Base-by-base conservation (phyloP, 2,888 invertebrate species). In the Cecidostiba fungosa region DNA sequence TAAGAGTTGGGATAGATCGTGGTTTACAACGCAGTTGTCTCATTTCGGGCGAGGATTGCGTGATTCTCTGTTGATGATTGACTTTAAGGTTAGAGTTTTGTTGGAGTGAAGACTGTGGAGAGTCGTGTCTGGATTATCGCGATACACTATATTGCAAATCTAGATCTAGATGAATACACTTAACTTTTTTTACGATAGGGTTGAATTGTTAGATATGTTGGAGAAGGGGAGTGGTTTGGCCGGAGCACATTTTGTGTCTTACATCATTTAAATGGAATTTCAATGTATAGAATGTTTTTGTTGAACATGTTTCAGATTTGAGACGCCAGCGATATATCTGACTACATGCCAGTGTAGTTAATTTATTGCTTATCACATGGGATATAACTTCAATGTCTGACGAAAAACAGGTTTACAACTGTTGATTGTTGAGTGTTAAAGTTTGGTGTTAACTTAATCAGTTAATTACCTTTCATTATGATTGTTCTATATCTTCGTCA, bases 371-470 rank as follows among this genome's bases (percentile, higher is more conserved):
- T 70, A 14, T 50, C 80, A 73, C 69, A 85, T 85, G 87, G 85
- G 69, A 85, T 76, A 78, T 70, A 85, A 88, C 87, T 87, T 87
- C 90, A 89, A 91, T 91, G 91, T 91, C 90, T 89, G 89, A 90
- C 88, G 89, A 91, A 78, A 91, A 91, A 85, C 90, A 91, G 91
- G 91, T 91, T 90, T 32, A 73, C 12, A 82, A 62, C 43, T 73
- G 54, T 73, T 83, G 8, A 73, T 72, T 82, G 23, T 72, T 84
- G 1, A 66, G 19, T 79, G 29, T 76, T 86, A 36, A 74, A 74
- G 12, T 66, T 54, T 80, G 50, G 23, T 69, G 70, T 80, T 84
- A 36, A 76, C 5, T 59, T 43, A 12, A 59, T 59, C n/a, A 43
- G 50, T 69, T 76, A 36, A 79, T 76, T 69, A 50, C n/a, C 54